These are phyloP conservation scores for Rhadinocentrus ornatus DNA, from an alignment of 2,797 vertebrate species.

Conservation along the genomic window DNA sequence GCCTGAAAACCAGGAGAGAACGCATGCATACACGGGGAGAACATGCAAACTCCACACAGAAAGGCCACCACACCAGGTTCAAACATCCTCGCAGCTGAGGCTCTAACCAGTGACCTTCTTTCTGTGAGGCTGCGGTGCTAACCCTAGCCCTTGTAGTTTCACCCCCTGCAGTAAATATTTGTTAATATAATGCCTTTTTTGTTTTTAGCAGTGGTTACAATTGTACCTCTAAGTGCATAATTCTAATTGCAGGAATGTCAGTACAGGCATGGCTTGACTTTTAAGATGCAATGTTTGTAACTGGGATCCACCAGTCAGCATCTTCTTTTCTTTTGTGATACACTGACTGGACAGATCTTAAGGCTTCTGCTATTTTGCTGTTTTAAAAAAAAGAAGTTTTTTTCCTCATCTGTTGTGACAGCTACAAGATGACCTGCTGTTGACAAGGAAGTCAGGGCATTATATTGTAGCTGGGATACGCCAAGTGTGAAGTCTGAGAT, in stretches of 20 bases:
- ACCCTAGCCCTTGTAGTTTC: too few relatives aligned
- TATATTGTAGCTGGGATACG: slow-evolving; percentile 3
- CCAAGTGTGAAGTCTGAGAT: slow-evolving; percentile 15
- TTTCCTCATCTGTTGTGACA: slow-evolving; percentile 50
- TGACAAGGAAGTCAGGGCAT: slow-evolving; percentile 22
- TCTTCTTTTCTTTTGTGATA: slow-evolving; percentile 25
- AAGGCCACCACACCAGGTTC: too few relatives aligned
- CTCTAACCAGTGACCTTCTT: too few relatives aligned
- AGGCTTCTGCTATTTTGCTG: slow-evolving; percentile 38
- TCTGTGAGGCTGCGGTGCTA: too few relatives aligned
- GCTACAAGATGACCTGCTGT: slow-evolving; percentile 38
- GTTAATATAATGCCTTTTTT: not conserved
- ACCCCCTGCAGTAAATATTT: not conserved
- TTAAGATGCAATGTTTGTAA: slow-evolving; percentile 30
- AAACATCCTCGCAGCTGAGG: too few relatives aligned
- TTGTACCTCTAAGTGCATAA: slow-evolving; percentile 6
- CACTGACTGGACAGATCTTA: slow-evolving; percentile 36
- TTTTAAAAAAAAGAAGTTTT: slow-evolving; percentile 38
- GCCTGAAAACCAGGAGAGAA: too few relatives aligned
- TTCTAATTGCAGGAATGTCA: slow-evolving; percentile 21
- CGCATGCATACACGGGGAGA: too few relatives aligned
- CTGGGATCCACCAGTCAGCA: slow-evolving; percentile 44
- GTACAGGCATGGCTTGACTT: slow-evolving; percentile 12
- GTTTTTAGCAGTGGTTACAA: not conserved
- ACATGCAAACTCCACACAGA: too few relatives aligned